Evolutionary conservation across 2,888 invertebrate species (phyloP).

Genomic region (Lycia hirtaria): DNA sequence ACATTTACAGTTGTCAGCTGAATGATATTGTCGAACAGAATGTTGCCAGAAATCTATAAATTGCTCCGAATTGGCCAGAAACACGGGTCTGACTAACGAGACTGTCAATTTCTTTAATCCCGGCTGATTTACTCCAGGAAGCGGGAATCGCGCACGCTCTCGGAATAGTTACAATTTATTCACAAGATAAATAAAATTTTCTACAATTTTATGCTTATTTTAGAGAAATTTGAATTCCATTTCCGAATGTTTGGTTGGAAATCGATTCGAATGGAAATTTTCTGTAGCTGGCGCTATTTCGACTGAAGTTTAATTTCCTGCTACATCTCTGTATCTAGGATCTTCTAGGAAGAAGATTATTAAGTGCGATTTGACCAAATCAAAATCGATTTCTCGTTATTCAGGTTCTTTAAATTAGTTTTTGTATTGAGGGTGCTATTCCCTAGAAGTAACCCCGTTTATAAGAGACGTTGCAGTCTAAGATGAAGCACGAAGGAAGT

Average conservation of each 20-base stretch:
- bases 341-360: too few species aligned
- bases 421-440: too few species aligned
- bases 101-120: slow-evolving; percentile 33
- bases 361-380: too few species aligned
- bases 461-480: too few species aligned
- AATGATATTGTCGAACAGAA: slow-evolving; percentile 1
- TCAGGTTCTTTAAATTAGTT: too few species aligned
- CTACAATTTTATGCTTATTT: slow-evolving; percentile 6
- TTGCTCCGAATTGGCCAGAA: slow-evolving; percentile 29
- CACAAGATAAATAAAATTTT: slow-evolving; percentile 8
- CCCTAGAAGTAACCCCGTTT: too few species aligned
- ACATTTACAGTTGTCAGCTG: neutral
- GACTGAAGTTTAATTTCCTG: too few species aligned
- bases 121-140: slow-evolving; percentile 27
- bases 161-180: slow-evolving; percentile 10
- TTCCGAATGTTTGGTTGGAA: slow-evolving; percentile 3
- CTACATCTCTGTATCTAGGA: too few species aligned
- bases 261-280: too few species aligned
- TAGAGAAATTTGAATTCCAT: slow-evolving; percentile 1
- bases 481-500: too few species aligned
- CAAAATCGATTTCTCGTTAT: too few species aligned
- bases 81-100: slow-evolving; percentile 20
- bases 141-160: slow-evolving; percentile 15
- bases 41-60: slow-evolving; percentile 25
- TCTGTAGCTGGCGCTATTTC: neutral